These are phyloP conservation scores for Protomyctophum bolini DNA, from an alignment of 2,113 vertebrate genomes.

Conservation along the genomic window DNA sequence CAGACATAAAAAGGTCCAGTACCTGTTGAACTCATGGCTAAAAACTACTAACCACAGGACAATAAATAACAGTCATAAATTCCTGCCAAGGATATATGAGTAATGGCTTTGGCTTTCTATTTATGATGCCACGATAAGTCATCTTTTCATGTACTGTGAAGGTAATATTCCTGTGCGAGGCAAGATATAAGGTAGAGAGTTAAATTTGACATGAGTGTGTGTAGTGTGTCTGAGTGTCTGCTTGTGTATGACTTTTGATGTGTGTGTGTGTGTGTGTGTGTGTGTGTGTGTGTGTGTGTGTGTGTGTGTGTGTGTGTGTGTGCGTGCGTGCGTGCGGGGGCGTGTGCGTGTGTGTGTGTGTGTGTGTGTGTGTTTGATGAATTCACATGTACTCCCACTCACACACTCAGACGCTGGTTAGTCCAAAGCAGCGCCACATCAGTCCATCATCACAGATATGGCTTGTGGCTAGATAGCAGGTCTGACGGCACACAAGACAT, in stretches of 20 bases:
- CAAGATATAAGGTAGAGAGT: slow-evolving; percentile 33
- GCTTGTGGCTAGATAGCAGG: slow-evolving; percentile 71
- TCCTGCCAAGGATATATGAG: slow-evolving; percentile 36
- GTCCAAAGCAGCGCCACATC: slow-evolving; percentile 73
- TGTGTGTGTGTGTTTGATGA: background rate
- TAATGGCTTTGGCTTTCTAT: slow-evolving; percentile 44
- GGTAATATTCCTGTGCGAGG: slow-evolving; percentile 32
- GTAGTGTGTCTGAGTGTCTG: slow-evolving; percentile 42
- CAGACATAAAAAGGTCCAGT: slow-evolving; percentile 14
- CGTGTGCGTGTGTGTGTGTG: slow-evolving; percentile 7
- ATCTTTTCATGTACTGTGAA: slow-evolving; percentile 43
- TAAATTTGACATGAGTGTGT: slow-evolving; percentile 51
- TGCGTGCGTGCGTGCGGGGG: slow-evolving; percentile 8
- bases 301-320: slow-evolving; percentile 6
- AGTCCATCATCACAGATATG: slow-evolving; percentile 78
- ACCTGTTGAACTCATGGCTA: slow-evolving; percentile 14
- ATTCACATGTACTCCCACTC: slow-evolving; percentile 42
- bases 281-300: slow-evolving; percentile 4
- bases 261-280: slow-evolving; percentile 8
- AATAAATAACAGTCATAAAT: slow-evolving; percentile 68
- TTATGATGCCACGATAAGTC: slow-evolving; percentile 53
- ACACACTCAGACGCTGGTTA: slow-evolving; percentile 66
- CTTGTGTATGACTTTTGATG: slow-evolving; percentile 14
- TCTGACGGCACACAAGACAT: slow-evolving; percentile 76
- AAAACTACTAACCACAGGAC: slow-evolving; percentile 25